Conservation (phyloP, 2,888 invertebrate genomes). For the Eugnorisma glareosa region DNA sequence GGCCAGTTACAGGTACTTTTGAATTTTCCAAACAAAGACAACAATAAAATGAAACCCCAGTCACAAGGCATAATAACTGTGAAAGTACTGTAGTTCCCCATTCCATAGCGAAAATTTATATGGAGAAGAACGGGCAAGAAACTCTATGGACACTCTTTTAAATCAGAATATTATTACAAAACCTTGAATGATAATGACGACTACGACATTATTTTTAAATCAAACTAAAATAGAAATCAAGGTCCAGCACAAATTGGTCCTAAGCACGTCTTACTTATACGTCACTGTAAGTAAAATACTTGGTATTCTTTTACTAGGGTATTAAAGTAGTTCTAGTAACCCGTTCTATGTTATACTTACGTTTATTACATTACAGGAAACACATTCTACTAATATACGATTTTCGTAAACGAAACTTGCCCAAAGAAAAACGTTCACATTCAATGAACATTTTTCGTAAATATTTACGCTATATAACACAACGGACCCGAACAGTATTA, state of each 20-base stretch:
- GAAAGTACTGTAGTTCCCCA: too few relatives aligned
- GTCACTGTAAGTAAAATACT: neutral
- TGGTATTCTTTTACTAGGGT: neutral
- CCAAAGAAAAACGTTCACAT: conserved; percentile 25
- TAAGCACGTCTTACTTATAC: neutral
- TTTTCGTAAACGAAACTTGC: conserved; percentile 15
- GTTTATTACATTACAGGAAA: conserved; percentile 14
- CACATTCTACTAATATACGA: conserved; percentile 2
- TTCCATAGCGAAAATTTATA: too few relatives aligned
- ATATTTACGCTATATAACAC: conserved; percentile 47
- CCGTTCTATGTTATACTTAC: neutral
- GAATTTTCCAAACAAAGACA: too few relatives aligned
- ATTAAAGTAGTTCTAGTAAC: neutral
- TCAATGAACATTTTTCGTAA: conserved; percentile 42
- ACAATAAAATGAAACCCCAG: too few relatives aligned
- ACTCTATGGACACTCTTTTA: too few relatives aligned
- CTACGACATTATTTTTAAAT: neutral
- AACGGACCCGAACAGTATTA: conserved; percentile 40
- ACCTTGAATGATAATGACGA: neutral
- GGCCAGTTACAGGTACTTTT: too few relatives aligned
- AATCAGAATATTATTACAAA: too few relatives aligned
- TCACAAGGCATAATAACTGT: too few relatives aligned
- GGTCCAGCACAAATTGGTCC: neutral
- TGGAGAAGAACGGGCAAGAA: too few relatives aligned
- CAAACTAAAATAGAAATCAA: neutral